Evolutionary conservation across 2,888 invertebrate genomes (phyloP).

Genomic region (Apamea sordens): DNA sequence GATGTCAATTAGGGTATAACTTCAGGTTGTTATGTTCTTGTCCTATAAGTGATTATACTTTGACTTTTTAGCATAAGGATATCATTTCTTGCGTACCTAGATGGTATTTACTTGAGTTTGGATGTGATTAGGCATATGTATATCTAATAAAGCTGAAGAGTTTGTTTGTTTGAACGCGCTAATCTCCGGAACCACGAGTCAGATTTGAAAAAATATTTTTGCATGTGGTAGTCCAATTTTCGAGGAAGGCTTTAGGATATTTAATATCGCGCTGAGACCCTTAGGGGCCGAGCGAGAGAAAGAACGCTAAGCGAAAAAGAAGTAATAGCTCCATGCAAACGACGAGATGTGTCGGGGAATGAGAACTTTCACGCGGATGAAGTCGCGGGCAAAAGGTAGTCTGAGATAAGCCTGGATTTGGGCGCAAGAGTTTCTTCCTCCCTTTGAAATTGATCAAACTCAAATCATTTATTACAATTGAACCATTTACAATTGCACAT

Average conservation of each 20-base stretch:
- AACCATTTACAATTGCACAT: no score
- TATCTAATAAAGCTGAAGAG: not conserved
- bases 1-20: conserved; percentile 18
- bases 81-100: not conserved
- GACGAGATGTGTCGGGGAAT: not conserved
- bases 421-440: not conserved
- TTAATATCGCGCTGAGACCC: no score
- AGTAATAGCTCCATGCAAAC: not conserved
- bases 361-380: not conserved
- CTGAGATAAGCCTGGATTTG: not conserved
- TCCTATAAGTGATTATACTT: conserved; percentile 6
- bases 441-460: no score
- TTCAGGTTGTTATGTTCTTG: not conserved
- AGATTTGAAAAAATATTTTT: no score
- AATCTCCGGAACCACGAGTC: no score
- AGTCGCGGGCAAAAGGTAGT: not conserved
- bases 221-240: no score
- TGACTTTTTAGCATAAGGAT: conserved; percentile 28
- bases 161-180: no score
- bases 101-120: not conserved
- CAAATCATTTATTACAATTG: no score
- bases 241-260: no score
- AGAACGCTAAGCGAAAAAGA: not conserved
- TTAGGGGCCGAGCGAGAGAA: no score
- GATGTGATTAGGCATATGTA: not conserved